A percentile compares a stretch with the other conserved stretches of the same genome.
These are phyloP conservation scores for Tinea pellionella DNA, from an alignment of 2,888 invertebrate genomes.

Conservation along the genomic window DNA sequence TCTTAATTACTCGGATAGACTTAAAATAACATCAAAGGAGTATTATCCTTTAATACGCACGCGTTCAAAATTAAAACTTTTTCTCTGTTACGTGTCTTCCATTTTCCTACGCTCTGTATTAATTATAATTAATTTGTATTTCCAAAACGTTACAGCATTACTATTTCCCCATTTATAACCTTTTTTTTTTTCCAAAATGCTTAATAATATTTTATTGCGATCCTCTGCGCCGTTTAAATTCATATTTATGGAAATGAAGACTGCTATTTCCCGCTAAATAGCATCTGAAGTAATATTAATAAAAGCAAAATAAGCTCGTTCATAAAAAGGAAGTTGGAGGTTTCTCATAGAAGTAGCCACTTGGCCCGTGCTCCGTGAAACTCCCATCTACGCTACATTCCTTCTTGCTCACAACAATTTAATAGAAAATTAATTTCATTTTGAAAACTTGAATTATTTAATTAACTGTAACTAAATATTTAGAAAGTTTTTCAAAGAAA, in stretches of 20 bases:
- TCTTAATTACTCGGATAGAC: conserved; percentile 42
- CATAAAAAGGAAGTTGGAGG: conserved; percentile 26
- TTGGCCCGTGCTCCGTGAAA: conserved; percentile 18
- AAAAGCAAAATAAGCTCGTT: conserved; percentile 30
- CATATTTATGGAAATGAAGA: conserved; percentile 9
- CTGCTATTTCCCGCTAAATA: conserved; percentile 16
- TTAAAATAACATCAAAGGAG: conserved; percentile 20
- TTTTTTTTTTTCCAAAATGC: no score
- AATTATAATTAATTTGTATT: no score
- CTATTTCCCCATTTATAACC: no score
- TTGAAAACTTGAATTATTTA: neutral
- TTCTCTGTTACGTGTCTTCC: neutral
- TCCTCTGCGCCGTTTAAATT: neutral
- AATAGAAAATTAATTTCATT: neutral
- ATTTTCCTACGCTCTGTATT: no score
- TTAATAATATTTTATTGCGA: no score
- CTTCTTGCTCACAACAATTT: neutral
- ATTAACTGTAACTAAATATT: neutral
- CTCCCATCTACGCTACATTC: conserved; percentile 19
- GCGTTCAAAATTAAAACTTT: neutral
- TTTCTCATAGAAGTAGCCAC: conserved; percentile 22
- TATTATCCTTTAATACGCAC: neutral
- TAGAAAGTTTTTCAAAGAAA: no score
- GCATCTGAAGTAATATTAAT: conserved; percentile 31
- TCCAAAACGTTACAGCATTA: no score